Conservation (phyloP, 2,113 vertebrate genomes). For the Pampusana beccarii region DNA sequence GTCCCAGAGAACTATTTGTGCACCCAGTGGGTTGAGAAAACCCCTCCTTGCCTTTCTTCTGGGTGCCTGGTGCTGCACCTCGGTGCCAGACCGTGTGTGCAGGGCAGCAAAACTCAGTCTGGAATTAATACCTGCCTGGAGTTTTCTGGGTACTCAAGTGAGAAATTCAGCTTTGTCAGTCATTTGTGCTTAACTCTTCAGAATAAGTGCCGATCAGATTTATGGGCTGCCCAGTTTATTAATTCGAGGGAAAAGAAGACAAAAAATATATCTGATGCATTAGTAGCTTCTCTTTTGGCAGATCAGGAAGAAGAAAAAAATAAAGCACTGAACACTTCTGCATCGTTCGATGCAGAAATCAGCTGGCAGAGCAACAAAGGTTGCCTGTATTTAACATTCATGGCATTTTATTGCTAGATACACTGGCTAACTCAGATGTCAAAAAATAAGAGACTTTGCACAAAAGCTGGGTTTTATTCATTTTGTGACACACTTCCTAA, state of each 20-base stretch:
- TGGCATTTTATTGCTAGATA: constrained; percentile 26
- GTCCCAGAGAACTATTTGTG: not conserved
- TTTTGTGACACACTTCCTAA: constrained; percentile 31
- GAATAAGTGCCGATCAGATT: not conserved
- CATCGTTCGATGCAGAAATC: constrained; percentile 24
- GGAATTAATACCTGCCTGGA: not conserved
- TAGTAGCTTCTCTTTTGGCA: not conserved
- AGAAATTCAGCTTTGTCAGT: not conserved
- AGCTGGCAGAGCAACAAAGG: constrained; percentile 33
- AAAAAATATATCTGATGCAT: not conserved
- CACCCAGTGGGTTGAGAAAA: not conserved
- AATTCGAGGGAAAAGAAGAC: not conserved
- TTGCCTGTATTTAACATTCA: constrained; percentile 39
- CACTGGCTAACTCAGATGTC: constrained; percentile 17
- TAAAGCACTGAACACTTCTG: not conserved
- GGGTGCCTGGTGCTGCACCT: not conserved
- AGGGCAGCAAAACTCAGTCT: not conserved
- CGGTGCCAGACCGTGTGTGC: not conserved
- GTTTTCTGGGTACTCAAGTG: not conserved
- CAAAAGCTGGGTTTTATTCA: constrained; percentile 34
- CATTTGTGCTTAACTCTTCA: not conserved
- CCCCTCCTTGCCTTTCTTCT: not conserved
- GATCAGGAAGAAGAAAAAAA: not conserved
- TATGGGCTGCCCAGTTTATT: not conserved
- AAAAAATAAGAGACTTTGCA: constrained; percentile 35